A percentile compares a stretch with the other conserved stretches of the same genome.
Conservation (phyloP, 1,140 invertebrate species). For the Platyura marginata region DNA sequence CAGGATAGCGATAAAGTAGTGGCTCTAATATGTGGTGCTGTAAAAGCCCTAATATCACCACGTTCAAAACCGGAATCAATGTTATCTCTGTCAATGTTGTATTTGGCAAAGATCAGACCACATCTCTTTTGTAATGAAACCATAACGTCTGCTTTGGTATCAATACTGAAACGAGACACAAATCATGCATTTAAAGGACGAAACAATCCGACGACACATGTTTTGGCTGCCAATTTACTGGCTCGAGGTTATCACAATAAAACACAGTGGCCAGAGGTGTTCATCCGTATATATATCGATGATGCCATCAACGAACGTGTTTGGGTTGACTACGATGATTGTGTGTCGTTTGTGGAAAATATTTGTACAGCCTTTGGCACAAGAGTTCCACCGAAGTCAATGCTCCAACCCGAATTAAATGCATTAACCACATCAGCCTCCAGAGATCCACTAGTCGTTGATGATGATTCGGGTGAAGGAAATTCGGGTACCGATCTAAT, state of each 20-base stretch:
- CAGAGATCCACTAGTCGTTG: constrained; percentile 25
- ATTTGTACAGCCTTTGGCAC: constrained; percentile 76
- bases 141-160: constrained; percentile 61
- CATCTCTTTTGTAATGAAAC: constrained; percentile 61
- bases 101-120: constrained; percentile 62
- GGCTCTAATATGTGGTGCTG: constrained; percentile 36
- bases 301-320: constrained; percentile 80
- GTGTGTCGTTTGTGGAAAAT: constrained; percentile 83
- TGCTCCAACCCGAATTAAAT: constrained; percentile 36
- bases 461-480: constrained; percentile 33
- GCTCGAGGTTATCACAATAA: constrained; percentile 61
- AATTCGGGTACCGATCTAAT: constrained; percentile 15
- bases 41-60: constrained; percentile 42
- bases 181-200: constrained; percentile 38
- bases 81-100: constrained; percentile 57
- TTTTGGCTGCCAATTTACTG: constrained; percentile 72
- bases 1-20: constrained; percentile 44
- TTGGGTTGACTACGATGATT: constrained; percentile 86
- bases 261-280: constrained; percentile 57
- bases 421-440: constrained; percentile 28
- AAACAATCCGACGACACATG: constrained; percentile 58
- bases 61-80: constrained; percentile 64
- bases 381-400: constrained; percentile 42
- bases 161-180: constrained; percentile 61
- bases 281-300: constrained; percentile 75